Evolutionary conservation across 2,797 vertebrate genomes (phyloP).

Genomic region (Halcyon badia): DNA sequence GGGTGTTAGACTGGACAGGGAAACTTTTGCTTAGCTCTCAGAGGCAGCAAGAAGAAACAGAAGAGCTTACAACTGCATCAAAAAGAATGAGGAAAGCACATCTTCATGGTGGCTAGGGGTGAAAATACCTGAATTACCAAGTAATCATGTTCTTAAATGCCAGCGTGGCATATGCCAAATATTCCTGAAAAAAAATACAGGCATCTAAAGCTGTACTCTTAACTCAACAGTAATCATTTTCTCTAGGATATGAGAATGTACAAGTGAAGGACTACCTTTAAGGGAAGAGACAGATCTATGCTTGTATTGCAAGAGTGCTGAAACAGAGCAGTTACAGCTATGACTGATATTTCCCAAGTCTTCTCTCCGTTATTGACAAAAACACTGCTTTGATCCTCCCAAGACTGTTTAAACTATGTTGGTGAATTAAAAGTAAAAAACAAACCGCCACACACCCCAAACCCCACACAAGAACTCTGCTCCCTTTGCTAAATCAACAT

Average conservation of each 20-base stretch:
- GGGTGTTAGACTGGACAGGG: not conserved
- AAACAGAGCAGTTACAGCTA: not conserved
- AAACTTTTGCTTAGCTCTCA: not conserved
- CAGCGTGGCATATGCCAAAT: not conserved
- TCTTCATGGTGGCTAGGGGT: not conserved
- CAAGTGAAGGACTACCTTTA: not conserved
- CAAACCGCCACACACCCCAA: not conserved
- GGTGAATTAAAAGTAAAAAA: not conserved
- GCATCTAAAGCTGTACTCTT: not conserved
- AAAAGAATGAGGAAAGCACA: not conserved
- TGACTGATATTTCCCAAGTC: not conserved
- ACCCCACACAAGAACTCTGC: not conserved
- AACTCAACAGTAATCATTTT: not conserved
- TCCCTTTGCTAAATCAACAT: not conserved
- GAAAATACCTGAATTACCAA: not conserved
- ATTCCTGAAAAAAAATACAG: not conserved
- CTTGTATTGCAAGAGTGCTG: not conserved
- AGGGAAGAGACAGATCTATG: not conserved
- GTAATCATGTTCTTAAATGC: not conserved
- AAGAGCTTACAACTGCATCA: not conserved
- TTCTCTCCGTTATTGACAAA: not conserved
- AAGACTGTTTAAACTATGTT: not conserved
- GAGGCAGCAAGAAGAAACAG: not conserved
- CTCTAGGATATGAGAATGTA: not conserved
- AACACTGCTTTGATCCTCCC: slow-evolving; percentile 37